Base-by-base conservation (phyloP, 1,140 invertebrate genomes). In the Probaryconus sp. region DNA sequence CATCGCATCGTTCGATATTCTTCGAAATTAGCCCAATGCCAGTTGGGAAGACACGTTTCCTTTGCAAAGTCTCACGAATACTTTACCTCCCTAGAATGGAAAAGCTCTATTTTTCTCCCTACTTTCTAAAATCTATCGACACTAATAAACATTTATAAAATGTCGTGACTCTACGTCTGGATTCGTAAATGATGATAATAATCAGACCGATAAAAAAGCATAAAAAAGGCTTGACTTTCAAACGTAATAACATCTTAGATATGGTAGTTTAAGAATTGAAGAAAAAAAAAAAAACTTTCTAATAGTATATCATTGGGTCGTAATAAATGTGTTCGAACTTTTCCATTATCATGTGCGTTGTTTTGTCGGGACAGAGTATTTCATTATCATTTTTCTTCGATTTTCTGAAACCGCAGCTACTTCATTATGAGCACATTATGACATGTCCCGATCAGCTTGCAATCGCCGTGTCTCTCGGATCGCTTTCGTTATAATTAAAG, bases 401-500 rank as follows among this genome's bases (percentile, higher is more conserved):
- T 55, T 31, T 37, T 45, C 5, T 20, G 18, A 26, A 40, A 56
- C 30, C 30, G 24, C 7, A n/a, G 56, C 67, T 70, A 63, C 56
- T 63, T 70, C 40, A 70, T 56, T 64, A 65, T 60, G 53, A 64
- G 43, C 43, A 37, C 51, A 43, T 72, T 72, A 60, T 64, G 47
- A 72, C 61, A 48, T 53, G 37, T 35, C 31, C 33, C 35, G 47
- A 58, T 72, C 51, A 31, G 31, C 13, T 64, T 28, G 60, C 69
- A 65, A 72, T 65, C 28, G 26, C 53, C 45, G 21, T 68, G 71
- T 74, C 71, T 42, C 63, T 37, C 42, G 43, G 35, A 63, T 74
- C 56, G 58, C 58, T 75, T 69, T 75, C 60, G 55, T 76, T 70
- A 67, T 70, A 70, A 76, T 76, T 70, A 76, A 76, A 76, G 55